These are phyloP conservation scores for Pseudochromis fuscus DNA, from an alignment of 2,797 vertebrate genomes.

Conservation along the genomic window DNA sequence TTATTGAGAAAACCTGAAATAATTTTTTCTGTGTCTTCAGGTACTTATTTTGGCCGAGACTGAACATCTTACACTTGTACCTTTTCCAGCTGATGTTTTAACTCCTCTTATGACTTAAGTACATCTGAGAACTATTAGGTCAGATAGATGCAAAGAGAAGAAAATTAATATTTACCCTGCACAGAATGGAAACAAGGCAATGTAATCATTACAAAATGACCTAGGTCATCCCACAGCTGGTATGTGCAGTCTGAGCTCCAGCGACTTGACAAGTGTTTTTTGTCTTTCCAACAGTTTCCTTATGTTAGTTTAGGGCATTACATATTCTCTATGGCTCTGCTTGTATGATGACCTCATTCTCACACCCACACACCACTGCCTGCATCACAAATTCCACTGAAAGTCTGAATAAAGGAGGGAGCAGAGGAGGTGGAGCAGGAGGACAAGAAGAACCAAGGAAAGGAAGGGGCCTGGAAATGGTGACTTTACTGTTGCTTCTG, in stretches of 20 bases:
- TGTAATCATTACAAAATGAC: conserved; percentile 16
- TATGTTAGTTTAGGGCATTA: conserved; percentile 39
- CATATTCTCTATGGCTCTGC: conserved; percentile 52
- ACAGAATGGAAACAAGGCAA: conserved; percentile 13
- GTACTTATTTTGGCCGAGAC: neutral
- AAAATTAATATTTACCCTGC: conserved; percentile 9
- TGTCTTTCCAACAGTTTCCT: conserved; percentile 54
- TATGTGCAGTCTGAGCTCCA: conserved; percentile 12
- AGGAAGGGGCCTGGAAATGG: conserved; percentile 37
- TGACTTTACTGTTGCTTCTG: conserved; percentile 42
- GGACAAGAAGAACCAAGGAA: neutral
- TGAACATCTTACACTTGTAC: neutral
- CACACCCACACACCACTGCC: conserved; percentile 53
- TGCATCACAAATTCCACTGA: conserved; percentile 39
- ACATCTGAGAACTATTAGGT: too few relatives aligned
- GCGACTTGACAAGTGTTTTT: conserved; percentile 45
- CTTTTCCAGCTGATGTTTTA: neutral
- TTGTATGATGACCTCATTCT: conserved; percentile 64
- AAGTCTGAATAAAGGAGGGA: conserved; percentile 31
- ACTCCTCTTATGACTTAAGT: neutral
- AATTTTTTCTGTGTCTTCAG: neutral
- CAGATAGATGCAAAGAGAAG: conserved; percentile 1
- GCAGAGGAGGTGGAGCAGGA: conserved; percentile 15
- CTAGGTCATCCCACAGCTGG: conserved; percentile 14
- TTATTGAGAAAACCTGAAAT: neutral